phyloP scores from a whole-genome alignment of 2,888 invertebrate genomes.

The Spicauda simplicius region DNA sequence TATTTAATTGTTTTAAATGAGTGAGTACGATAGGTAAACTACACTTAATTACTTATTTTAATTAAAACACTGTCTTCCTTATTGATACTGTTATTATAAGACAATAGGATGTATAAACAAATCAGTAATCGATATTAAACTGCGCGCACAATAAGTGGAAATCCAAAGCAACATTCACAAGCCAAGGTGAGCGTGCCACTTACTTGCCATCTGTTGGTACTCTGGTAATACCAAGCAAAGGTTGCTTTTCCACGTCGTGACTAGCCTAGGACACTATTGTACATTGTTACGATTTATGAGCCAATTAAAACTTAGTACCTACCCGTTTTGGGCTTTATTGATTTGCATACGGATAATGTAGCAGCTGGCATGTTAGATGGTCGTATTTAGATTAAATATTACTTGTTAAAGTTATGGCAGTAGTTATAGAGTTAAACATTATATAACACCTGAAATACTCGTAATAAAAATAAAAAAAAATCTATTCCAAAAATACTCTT shows the following conservation, averaged over 20 bases:
- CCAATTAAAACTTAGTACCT: constrained; percentile 34
- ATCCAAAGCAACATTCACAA: constrained; percentile 62
- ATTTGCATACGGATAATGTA: constrained; percentile 32
- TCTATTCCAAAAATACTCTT: not conserved
- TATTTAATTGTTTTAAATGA: too few relatives aligned
- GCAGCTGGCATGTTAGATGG: constrained; percentile 21
- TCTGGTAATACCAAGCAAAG: constrained; percentile 59
- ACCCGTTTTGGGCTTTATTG: constrained; percentile 33
- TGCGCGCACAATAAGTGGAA: constrained; percentile 41
- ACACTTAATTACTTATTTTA: not conserved
- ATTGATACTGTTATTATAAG: constrained; percentile 18
- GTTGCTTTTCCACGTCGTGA: constrained; percentile 66
- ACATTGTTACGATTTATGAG: constrained; percentile 54
- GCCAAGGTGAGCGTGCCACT: constrained; percentile 66
- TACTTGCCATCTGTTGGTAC: constrained; percentile 57
- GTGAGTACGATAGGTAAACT: too few relatives aligned
- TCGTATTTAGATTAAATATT: constrained; percentile 6
- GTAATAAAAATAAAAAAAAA: too few relatives aligned
- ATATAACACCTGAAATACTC: not conserved
- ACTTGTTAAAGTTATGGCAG: not conserved
- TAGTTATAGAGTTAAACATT: not conserved
- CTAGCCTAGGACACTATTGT: constrained; percentile 52
- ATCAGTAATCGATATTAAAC: constrained; percentile 26
- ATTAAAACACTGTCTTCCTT: constrained; percentile 24
- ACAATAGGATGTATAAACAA: constrained; percentile 29